A percentile compares a stretch with the other conserved stretches of the same genome.
Conservation (phyloP, 1,140 invertebrate species). For the Drosophila sucinea region DNA sequence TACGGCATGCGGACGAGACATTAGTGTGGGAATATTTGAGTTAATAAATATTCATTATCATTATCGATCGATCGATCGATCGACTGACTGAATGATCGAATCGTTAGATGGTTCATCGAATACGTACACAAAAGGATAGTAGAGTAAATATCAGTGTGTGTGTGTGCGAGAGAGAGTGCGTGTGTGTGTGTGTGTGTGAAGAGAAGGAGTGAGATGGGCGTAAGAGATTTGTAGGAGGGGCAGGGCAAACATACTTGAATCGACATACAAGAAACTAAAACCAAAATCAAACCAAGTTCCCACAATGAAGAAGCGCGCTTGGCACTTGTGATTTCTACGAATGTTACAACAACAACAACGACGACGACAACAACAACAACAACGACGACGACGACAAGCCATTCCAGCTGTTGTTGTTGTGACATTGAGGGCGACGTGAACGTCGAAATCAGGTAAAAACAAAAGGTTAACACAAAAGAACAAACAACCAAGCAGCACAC, state of each 20-base stretch:
- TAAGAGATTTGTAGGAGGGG: conserved; percentile 26
- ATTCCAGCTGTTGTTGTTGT: conserved; percentile 63
- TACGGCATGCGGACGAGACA: conserved; percentile 50
- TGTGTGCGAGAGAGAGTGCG: neutral
- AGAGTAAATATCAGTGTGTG: neutral
- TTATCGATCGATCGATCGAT: conserved; percentile 73
- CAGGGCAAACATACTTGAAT: conserved; percentile 39
- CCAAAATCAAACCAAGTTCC: conserved; percentile 63
- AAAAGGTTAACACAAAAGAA: conserved; percentile 80
- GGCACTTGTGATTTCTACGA: conserved; percentile 81
- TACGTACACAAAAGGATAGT: conserved; percentile 70
- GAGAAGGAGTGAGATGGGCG: neutral
- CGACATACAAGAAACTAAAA: conserved; percentile 16
- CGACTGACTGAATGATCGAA: conserved; percentile 24
- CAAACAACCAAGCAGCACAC: conserved; percentile 69
- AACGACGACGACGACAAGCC: conserved; percentile 17
- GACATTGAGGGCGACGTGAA: conserved; percentile 76
- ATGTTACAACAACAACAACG: conserved; percentile 72
- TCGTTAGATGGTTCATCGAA: conserved; percentile 11
- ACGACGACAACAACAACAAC: conserved; percentile 39
- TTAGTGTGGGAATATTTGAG: conserved; percentile 66
- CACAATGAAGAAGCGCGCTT: conserved; percentile 76
- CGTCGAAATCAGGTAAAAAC: conserved; percentile 79
- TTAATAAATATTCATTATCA: conserved; percentile 76
- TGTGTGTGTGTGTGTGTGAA: too few relatives aligned